Base-by-base conservation (phyloP, 2,113 vertebrate species). In the Sorex araneus region DNA sequence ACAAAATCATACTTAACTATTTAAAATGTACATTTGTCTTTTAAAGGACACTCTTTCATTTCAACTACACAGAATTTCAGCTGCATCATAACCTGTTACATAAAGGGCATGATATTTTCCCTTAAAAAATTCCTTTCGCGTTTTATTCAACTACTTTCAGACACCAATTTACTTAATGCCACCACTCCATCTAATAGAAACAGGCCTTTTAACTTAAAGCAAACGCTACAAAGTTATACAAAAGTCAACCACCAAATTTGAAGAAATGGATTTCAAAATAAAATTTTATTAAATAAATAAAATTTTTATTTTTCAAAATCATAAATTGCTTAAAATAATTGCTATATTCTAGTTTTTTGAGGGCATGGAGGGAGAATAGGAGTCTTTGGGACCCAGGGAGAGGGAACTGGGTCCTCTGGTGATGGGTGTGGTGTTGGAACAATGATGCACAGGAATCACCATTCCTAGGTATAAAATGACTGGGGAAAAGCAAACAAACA, bases 291-390 rank as follows among this genome's bases (percentile, higher is more conserved):
- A n/a, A n/a, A n/a, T n/a, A n/a, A n/a, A n/a, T n/a, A 54, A 16
- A 8, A 54, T 54, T 16, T 54, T n/a, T 28, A 67, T 43, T 87
- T 87, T 87, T 73, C 40, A 79, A 74, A 90, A 43, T 71, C n/a
- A 83, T 25, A 34, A 70, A 6, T 71, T 76, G 86, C 57, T 84
- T 87, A 76, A 93, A 77, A 21, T 77, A 92, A 69, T 47, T 40
- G 40, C 40, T 77, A 64, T 73, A 15, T 54, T 16, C 54, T 54
- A 54, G 18, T 54, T 13, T 54, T 10, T 54, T 4, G 54, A 54
- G 54, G 54, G 4, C 15, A 12, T 54, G 54, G 54, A 3, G 15
- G 13, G 54, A 12, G 13, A 19, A 54, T 19, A 54, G 13, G 18
- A 54, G 54, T 54, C 10, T 19, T 19, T 54, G 54, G 18, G 54